These are phyloP conservation scores for Cynoglossus semilaevis DNA, from an alignment of 2,113 vertebrate species.

Conservation along the genomic window DNA sequence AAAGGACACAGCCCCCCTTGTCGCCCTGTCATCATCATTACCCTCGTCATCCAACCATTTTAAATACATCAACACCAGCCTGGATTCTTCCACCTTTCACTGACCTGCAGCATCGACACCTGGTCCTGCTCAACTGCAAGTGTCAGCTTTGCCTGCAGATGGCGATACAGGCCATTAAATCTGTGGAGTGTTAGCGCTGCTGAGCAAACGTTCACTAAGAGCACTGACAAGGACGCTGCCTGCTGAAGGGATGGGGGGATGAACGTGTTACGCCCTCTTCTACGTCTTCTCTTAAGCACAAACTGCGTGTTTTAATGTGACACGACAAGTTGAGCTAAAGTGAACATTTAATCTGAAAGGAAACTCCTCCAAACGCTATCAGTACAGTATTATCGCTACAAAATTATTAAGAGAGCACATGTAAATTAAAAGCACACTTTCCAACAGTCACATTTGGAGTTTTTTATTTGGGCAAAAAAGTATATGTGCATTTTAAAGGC, in stretches of 20 bases:
- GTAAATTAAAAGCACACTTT: background rate
- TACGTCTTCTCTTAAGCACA: constrained; percentile 3
- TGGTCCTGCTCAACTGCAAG: constrained; percentile 1
- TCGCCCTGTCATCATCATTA: constrained; percentile 28
- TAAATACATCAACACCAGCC: constrained; percentile 24
- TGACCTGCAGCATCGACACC: background rate
- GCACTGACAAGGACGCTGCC: background rate
- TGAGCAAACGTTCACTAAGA: background rate
- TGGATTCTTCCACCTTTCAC: constrained; percentile 16
- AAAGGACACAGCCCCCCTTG: constrained; percentile 54
- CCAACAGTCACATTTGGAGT: too few relatives aligned
- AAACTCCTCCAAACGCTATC: too few relatives aligned
- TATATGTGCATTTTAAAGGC: too few relatives aligned
- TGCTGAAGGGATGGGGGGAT: background rate
- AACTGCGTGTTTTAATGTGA: constrained; percentile 11
- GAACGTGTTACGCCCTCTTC: background rate
- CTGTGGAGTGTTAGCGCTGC: background rate
- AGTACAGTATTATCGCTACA: background rate
- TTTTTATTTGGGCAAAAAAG: too few relatives aligned
- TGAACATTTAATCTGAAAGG: constrained; percentile 26
- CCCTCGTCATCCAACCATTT: constrained; percentile 37
- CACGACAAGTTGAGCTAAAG: constrained; percentile 30
- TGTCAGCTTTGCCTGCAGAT: constrained; percentile 34
- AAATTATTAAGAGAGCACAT: background rate
- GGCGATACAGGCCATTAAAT: constrained; percentile 24